Base-by-base conservation (phyloP, 2,797 vertebrate genomes). In the Diplodus sargus region DNA sequence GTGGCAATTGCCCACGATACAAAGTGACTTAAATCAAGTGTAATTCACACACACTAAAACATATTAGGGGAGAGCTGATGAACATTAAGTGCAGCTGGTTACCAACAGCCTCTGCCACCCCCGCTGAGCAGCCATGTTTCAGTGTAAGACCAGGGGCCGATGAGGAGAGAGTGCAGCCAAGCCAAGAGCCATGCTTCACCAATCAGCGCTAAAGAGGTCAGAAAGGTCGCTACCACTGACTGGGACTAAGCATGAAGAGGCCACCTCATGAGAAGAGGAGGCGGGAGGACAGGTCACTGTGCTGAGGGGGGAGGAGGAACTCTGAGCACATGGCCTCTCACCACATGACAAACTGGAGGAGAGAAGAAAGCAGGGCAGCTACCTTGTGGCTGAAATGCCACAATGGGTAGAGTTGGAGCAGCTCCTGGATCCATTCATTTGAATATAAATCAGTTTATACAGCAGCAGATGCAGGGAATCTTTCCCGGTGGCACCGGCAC, bases 161-260 rank as follows among this genome's bases (percentile, higher is more conserved):
- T 52, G 53, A 82, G 74, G 47, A 65, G 60, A 70, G 61, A 43
- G 56, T 17, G 80, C 82, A 73, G 71, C 70, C 70, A 43, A 76
- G 83, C 72, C 52, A 17, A 74, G 76, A 78, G 83, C 82, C 67
- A 42, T 5, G 67, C 78, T 5, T 60, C 25, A 3, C 77, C 88
- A 88, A 78, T 79, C 89, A 69, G 75, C 39, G 48, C 85, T 88
- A 83, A 85, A 85, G 76, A 85, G 90, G 88, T 85, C 71, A 47
- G 49, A 81, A 86, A 88, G 90, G 90, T 94, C 74, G 4, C 85
- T 9, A 1, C 83, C 79, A 59, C 48, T 87, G 74, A 85, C 84
- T 75, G 83, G 68, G 84, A 91, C 86, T 69, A 85, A 85, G 83
- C 75, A 42, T 13, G 70, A 67, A 85, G 84, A 81, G 78, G 83